Evolutionary conservation across 2,888 invertebrate species (phyloP).

Genomic region (Stenchaetothrips biformis): DNA sequence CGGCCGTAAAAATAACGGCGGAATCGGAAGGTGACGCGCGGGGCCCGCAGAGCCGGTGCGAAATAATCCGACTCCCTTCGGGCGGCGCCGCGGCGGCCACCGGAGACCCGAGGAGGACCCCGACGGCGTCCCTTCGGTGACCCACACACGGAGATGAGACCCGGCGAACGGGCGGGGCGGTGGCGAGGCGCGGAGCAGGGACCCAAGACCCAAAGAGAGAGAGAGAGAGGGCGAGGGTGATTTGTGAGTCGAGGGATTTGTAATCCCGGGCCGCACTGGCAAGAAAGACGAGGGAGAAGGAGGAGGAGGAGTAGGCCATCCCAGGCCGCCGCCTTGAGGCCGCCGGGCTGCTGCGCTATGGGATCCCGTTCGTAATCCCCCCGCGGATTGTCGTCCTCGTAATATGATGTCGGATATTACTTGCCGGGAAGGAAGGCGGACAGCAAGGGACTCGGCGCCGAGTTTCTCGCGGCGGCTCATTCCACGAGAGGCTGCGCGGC

Average conservation of each 20-base stretch:
- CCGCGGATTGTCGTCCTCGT: slow-evolving; percentile 22
- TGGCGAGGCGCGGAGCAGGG: background rate
- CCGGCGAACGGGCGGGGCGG: background rate
- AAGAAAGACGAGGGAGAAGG: background rate
- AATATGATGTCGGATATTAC: slow-evolving; percentile 20
- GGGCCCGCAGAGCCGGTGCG: no score
- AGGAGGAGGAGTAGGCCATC: background rate
- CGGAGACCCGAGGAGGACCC: background rate
- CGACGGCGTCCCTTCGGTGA: background rate
- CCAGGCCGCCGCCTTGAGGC: no score
- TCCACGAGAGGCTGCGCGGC: background rate
- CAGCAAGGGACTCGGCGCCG: background rate
- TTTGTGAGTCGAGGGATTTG: slow-evolving; percentile 24
- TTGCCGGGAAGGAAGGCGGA: background rate
- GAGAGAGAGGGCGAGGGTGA: slow-evolving; percentile 10
- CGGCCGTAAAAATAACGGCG: no score
- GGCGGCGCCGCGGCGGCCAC: background rate
- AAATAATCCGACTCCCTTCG: no score
- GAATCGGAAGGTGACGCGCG: no score
- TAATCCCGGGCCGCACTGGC: slow-evolving; percentile 2
- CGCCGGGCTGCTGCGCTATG: background rate
- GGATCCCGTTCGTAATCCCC: slow-evolving; percentile 22
- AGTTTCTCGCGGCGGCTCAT: background rate
- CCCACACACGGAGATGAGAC: background rate
- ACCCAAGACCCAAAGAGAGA: no score